These are phyloP conservation scores for Myotis lucifugus DNA, from an alignment of 2,113 vertebrate genomes.

Conservation along the genomic window DNA sequence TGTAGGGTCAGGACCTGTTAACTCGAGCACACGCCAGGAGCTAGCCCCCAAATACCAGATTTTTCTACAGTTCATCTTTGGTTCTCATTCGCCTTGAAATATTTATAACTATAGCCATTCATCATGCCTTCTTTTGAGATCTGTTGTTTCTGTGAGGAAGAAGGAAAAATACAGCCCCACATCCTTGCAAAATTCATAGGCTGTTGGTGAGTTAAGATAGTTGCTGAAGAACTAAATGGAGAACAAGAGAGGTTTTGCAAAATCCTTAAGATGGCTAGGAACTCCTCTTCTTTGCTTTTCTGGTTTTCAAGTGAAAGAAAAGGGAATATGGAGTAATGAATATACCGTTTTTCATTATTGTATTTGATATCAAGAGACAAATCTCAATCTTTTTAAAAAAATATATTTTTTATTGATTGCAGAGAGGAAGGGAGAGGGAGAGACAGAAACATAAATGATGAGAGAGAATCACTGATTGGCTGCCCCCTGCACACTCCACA, in stretches of 20 bases:
- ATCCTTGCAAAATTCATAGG: constrained; percentile 49
- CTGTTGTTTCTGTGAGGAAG: constrained; percentile 6
- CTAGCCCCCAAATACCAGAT: constrained; percentile 23
- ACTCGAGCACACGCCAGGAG: constrained; percentile 40
- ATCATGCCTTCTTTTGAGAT: constrained; percentile 59
- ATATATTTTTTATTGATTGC: too few relatives aligned
- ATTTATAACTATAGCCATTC: constrained; percentile 55
- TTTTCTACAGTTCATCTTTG: constrained; percentile 71
- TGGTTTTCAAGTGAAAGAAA: neutral
- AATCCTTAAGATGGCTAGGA: constrained; percentile 35
- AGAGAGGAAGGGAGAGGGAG: too few relatives aligned
- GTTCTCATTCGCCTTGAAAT: constrained; percentile 63
- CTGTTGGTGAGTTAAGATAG: constrained; percentile 34
- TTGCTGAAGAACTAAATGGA: constrained; percentile 31
- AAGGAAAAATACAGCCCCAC: constrained; percentile 38
- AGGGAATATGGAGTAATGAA: neutral
- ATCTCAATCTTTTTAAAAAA: neutral
- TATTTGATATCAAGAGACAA: neutral
- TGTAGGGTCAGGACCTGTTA: constrained; percentile 44
- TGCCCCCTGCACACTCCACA: too few relatives aligned
- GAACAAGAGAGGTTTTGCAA: neutral
- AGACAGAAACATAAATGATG: too few relatives aligned
- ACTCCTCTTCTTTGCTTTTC: neutral
- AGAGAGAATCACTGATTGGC: too few relatives aligned
- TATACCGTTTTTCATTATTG: neutral